A percentile compares a stretch with the other conserved stretches of the same genome.
These are phyloP conservation scores for Euphonia xanthogaster DNA, from an alignment of 2,797 vertebrate species.

Conservation along the genomic window DNA sequence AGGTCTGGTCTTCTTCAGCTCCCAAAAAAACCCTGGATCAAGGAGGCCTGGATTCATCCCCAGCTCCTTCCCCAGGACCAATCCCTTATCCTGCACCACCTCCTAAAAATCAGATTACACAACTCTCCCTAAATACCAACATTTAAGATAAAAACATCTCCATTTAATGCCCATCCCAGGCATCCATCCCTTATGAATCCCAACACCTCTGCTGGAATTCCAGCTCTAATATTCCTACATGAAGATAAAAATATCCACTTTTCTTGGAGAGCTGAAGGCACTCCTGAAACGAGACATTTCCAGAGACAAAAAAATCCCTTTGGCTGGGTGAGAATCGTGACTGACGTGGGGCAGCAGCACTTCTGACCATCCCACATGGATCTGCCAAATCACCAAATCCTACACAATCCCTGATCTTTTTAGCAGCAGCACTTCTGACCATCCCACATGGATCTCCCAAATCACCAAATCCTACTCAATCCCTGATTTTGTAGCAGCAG, in stretches of 20 bases:
- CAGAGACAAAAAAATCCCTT: neutral
- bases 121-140: neutral
- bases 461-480: neutral
- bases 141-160: neutral
- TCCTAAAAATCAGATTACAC: neutral
- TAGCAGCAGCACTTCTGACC: neutral
- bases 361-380: neutral
- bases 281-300: neutral
- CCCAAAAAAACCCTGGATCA: rapidly evolving
- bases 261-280: rapidly evolving
- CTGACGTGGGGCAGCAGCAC: neutral
- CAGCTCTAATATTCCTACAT: neutral
- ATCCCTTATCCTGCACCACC: neutral
- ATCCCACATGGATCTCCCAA: rapidly evolving
- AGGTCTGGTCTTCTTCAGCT: neutral
- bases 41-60: neutral
- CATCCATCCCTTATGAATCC: neutral
- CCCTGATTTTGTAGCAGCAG: neutral
- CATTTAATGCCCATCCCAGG: neutral
- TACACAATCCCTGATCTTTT: neutral
- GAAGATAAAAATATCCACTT: neutral
- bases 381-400: neutral
- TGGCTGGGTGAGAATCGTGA: neutral
- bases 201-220: neutral
- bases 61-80: neutral